Conservation (phyloP, 2,113 vertebrate genomes). For the Tor tambroides region DNA sequence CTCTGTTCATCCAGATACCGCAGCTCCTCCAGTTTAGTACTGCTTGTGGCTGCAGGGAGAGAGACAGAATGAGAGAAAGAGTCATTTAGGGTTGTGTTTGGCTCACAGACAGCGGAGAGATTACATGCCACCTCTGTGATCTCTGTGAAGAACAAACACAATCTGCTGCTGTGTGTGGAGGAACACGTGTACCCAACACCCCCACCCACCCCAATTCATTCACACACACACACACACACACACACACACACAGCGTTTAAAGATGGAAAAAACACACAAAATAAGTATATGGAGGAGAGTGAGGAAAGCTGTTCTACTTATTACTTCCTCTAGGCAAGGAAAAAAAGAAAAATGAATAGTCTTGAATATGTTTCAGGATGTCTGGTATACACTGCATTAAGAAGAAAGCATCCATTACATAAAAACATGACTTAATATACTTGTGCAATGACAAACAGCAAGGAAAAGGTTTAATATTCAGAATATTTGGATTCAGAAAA, state of each 20-base stretch:
- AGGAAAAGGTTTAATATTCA: not conserved
- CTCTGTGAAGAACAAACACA: conserved; percentile 34
- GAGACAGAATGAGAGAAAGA: conserved; percentile 3
- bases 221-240: conserved; percentile 12
- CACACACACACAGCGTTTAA: not conserved
- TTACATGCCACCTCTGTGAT: conserved; percentile 39
- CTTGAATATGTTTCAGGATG: not conserved
- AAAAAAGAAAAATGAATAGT: not conserved
- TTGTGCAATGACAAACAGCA: not conserved
- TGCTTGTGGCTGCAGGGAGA: conserved; percentile 85
- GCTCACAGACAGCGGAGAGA: not conserved
- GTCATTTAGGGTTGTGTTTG: conserved; percentile 14
- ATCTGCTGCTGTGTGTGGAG: conserved; percentile 35
- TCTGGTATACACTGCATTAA: not conserved
- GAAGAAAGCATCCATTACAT: not conserved
- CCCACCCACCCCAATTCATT: not conserved
- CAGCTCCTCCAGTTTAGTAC: conserved; percentile 94
- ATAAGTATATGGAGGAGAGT: not conserved
- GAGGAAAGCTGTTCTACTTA: not conserved
- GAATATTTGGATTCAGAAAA: not conserved
- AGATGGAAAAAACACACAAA: not conserved
- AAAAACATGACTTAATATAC: not conserved
- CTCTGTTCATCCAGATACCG: conserved; percentile 89
- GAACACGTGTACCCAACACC: conserved; percentile 17
- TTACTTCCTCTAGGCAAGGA: not conserved